Evolutionary conservation across 2,888 invertebrate species (phyloP), one percentile per base, ranked within the genome.

Genomic region (Cryptus viduatorius): DNA sequence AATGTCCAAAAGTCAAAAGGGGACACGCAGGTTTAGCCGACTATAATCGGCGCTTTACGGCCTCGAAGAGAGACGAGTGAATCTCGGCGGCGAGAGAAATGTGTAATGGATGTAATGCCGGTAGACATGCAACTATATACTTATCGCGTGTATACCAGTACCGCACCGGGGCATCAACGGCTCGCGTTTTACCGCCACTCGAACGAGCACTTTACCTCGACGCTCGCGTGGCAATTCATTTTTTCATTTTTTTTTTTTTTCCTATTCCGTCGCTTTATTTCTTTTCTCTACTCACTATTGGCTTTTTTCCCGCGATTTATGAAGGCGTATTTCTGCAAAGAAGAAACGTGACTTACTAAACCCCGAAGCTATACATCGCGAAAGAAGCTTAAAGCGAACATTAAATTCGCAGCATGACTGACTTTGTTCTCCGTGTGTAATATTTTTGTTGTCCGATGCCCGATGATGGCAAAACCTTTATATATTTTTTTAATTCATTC

Each of bases 1-100:
- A 56, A 76, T 69, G 79, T 76, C 71, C 71, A 83, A 83, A 79
- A 79, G 71, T 76, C 68, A 67, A 76, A 72, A 79, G 59, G 53
- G 50, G 71, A 79, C 75, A 64, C 69, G 48, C 19, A 19, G 50
- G 24, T 81, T 42, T 67, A 73, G 56, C 56, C 56, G 19, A 24
- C 56, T 3, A 4, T 44, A 16, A 37, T 77, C 53, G 71, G 10
- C 68, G 68, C 64, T 73, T 79, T 73, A 65, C 72, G 29, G 19
- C 31, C 46, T 24, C 42, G 53, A 31, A 71, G 68, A 46, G 44
- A 59, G 44, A 59, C 77, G 59, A 59, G 67, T 67, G 65, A 79
- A 83, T 53, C 16, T 16, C 53, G 19, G 76, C 67, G 65, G 83
- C 56, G 79, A 56, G 75, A 69, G 56, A 56, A 64, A 61, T 50